phyloP scores from a whole-genome alignment of 1,140 invertebrate species.

The Drosophila mojavensis region DNA sequence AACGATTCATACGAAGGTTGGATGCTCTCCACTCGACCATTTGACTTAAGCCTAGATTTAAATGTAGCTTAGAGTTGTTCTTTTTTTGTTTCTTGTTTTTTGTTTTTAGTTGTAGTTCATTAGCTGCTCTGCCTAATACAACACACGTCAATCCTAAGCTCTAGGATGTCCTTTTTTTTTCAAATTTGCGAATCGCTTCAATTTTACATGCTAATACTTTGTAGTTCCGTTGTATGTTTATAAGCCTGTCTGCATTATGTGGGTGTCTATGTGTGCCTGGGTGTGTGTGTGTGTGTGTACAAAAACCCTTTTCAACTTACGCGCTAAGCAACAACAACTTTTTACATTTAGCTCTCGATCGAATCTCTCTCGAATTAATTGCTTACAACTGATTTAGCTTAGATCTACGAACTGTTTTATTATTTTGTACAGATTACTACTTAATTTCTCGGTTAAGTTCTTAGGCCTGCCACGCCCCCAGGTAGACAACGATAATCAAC shows the following conservation, averaged over 20 bases:
- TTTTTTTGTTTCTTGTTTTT: constrained; percentile 3
- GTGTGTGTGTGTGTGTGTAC: constrained; percentile 8
- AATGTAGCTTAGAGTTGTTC: constrained; percentile 28
- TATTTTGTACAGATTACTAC: constrained; percentile 64
- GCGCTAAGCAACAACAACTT: constrained; percentile 73
- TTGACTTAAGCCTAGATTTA: constrained; percentile 45
- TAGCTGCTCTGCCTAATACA: constrained; percentile 18
- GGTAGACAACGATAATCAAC: background rate
- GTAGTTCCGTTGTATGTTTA: constrained; percentile 69
- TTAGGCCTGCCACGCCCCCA: constrained; percentile 59
- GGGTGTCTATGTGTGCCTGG: constrained; percentile 3
- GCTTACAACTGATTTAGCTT: constrained; percentile 52
- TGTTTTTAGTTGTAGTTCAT: constrained; percentile 18
- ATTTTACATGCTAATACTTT: constrained; percentile 78
- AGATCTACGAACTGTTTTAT: constrained; percentile 27
- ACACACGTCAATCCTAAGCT: constrained; percentile 29
- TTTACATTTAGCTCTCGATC: constrained; percentile 64
- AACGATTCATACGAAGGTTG: constrained; percentile 29
- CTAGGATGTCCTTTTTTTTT: constrained; percentile 18
- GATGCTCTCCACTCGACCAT: constrained; percentile 1
- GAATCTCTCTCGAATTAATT: constrained; percentile 41
- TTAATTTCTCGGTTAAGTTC: background rate
- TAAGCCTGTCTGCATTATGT: constrained; percentile 12
- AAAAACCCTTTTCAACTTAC: constrained; percentile 48
- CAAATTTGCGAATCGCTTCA: constrained; percentile 26